Evolutionary conservation across 1,140 invertebrate genomes (phyloP), one percentile per base, ranked within the genome.

Genomic region (Prorops nasuta): DNA sequence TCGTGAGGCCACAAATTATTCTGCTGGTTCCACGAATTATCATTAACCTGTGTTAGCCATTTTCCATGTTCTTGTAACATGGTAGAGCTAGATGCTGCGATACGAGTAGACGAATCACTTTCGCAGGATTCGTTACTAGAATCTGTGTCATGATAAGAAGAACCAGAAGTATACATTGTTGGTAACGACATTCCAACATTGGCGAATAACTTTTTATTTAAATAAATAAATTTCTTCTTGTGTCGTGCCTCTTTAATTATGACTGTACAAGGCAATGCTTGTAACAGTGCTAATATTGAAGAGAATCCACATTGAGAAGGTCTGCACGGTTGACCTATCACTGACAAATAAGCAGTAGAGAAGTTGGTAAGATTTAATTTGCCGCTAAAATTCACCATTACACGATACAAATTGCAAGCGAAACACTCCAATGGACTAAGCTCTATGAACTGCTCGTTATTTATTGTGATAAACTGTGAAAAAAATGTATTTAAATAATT

Each of bases 211-310:
- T 77, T 74, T 47, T 68, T 75, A 44, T 79, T 80, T 1, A 81
- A 59, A 21, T 72, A 63, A 44, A 81, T 56, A 3, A 72, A 55
- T 41, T 70, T 71, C 36, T 69, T 70, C 51, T 75, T 76, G 4
- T 67, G 64, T 3, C 72, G 63, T 44, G 71, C 68, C 8, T 76
- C 67, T 55, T 72, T 70, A 34, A 80, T 55, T 12, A 66, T 66
- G 0, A 85, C 79, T 12, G 84, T 80, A 53, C 84, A 82, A 18
- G 81, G 74, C 15, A 87, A 69, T 8, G 80, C 76, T 58, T 81
- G 78, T 3, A 88, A 71, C 16, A 87, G 60, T 16, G 76, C 64
- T 12, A 54, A 43, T 4, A 79, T 22, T 12, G 75, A 81, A 7
- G 80, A 69, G 60, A 76, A 85, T 2, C 85, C 84, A 59, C 81